Evolutionary conservation across 2,888 invertebrate genomes (phyloP).

Genomic region (Urechis unicinctus): DNA sequence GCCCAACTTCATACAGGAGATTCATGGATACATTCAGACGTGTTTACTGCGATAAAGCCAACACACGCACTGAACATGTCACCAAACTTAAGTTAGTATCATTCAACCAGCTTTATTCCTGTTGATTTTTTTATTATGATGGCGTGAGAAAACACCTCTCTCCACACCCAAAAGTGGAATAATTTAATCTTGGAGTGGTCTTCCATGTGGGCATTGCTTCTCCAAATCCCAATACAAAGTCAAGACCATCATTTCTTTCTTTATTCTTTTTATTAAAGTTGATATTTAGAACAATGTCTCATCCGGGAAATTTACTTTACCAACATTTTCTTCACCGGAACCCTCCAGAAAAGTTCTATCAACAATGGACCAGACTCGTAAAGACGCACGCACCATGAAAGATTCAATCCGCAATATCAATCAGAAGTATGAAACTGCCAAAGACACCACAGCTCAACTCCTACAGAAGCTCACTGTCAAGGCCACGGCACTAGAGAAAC

Average conservation of each 20-base stretch:
- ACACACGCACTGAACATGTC: slow-evolving; percentile 39
- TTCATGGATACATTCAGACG: slow-evolving; percentile 46
- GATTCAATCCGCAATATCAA: slow-evolving; percentile 42
- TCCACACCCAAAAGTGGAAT: no score
- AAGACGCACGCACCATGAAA: slow-evolving; percentile 44
- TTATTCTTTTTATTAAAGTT: neutral
- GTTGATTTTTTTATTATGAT: no score
- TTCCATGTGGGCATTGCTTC: no score
- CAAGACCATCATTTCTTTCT: no score
- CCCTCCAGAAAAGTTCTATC: slow-evolving; percentile 41
- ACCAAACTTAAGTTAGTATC: slow-evolving; percentile 41
- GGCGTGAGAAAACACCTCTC: no score
- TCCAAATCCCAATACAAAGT: no score
- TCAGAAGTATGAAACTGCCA: slow-evolving; percentile 39
- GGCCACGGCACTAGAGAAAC: slow-evolving; percentile 39
- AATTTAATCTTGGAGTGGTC: no score
- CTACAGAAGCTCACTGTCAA: slow-evolving; percentile 36
- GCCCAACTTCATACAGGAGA: slow-evolving; percentile 43
- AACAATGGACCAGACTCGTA: slow-evolving; percentile 46
- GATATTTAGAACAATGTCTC: neutral
- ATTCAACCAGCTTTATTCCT: no score
- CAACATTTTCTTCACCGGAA: no score
- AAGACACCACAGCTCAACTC: slow-evolving; percentile 34
- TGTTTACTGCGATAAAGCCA: slow-evolving; percentile 39
- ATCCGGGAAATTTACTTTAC: no score